Percentiles rank a stretch among this genome's conserved stretches.
Evolutionary conservation across 1,140 invertebrate genomes (phyloP).

Genomic region (Sinonovacula constricta): DNA sequence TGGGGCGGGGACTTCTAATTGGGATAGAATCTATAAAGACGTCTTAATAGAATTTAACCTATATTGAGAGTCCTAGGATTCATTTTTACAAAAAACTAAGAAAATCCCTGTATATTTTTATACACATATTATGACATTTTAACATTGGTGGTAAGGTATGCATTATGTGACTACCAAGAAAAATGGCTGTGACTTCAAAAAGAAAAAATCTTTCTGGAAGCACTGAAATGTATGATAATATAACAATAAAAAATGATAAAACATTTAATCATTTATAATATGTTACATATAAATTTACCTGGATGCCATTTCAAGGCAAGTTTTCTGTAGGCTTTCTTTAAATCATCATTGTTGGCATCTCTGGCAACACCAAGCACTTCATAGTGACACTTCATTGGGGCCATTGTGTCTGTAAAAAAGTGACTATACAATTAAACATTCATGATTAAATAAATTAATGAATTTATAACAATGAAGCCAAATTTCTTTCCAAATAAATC

Average conservation of each 20-base stretch:
- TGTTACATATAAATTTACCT: conserved; percentile 72
- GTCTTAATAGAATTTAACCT: too few relatives aligned
- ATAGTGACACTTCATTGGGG: conserved; percentile 84
- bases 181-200: neutral
- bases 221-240: neutral
- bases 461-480: too few relatives aligned
- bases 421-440: too few relatives aligned
- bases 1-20: too few relatives aligned
- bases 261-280: neutral
- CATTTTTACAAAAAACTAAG: too few relatives aligned
- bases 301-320: conserved; percentile 92
- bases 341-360: conserved; percentile 87
- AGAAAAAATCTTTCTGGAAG: neutral
- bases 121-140: neutral
- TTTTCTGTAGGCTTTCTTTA: conserved; percentile 95
- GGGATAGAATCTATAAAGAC: too few relatives aligned
- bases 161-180: neutral
- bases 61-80: too few relatives aligned
- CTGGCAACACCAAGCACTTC: conserved; percentile 89
- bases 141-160: neutral
- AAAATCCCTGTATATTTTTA: too few relatives aligned
- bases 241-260: neutral
- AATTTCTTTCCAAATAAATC: too few relatives aligned
- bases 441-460: too few relatives aligned
- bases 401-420: too few relatives aligned